Evolutionary conservation across 1,140 invertebrate genomes (phyloP), one percentile per base, ranked within the genome.

Genomic region (Zaprionus africanus): DNA sequence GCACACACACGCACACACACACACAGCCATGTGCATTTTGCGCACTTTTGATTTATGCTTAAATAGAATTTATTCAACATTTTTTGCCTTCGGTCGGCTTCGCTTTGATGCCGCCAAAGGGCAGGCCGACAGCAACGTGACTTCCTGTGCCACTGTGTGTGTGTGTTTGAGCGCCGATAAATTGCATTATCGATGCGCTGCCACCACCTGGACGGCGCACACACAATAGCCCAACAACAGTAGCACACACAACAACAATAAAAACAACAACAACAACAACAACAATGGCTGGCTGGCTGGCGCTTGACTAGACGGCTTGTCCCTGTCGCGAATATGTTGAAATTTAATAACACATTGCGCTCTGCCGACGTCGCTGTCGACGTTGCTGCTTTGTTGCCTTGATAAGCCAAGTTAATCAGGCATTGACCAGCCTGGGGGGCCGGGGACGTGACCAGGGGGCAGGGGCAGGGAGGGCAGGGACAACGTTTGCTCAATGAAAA

Each of bases 131-230:
- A 53, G 56, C 69, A 79, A 90, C 86, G 85, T 90, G 85, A 90
- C 86, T 90, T 90, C 85, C 85, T 82, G 85, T 75, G 46, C 46
- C 12, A n/a, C 19, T 43, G 58, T 60, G 67, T 61, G 22, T 22
- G 58, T 59, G 17, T 76, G 76, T 60, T 38, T 64, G 49, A 62
- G 64, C 62, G 28, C 71, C 68, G 71, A 77, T 78, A 74, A 79
- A 81, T 85, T 83, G 78, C 76, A 76, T 81, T 88, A 76, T 87
- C 74, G 76, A 80, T 87, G 80, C 73, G 60, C 62, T 41, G 73
- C 73, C 79, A 51, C 19, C 46, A 86, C 79, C 76, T 82, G 83
- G 76, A 53, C 58, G 34, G 4, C 31, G 31, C 31, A 34, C 43
- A 53, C 7, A 17, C 34, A 59, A 51, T 38, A 67, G 38, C 24